Base-by-base conservation (phyloP, 2,113 vertebrate genomes). In the Vidua chalybeata region DNA sequence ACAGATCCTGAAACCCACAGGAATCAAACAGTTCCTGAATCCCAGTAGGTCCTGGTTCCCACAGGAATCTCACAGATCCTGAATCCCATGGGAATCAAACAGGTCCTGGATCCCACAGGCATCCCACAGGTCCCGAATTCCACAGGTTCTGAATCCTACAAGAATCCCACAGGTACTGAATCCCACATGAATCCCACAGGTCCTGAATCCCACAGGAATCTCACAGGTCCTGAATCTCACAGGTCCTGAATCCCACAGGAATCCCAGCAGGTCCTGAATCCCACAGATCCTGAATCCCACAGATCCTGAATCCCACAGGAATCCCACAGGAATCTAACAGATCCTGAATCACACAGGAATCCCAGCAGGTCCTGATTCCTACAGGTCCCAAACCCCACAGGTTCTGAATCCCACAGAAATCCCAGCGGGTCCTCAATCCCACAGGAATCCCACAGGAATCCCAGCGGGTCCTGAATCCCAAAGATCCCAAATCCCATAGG, bases 261-360 rank as follows among this genome's bases (percentile, higher is more conserved):
- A 35, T 35, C 35, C 35, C 35, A 35, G n/a, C 35, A 35, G 35
- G n/a, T n/a, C n/a, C n/a, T n/a, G 35, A 35, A 35, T 35, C 35
- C 8, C 35, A 35, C 28, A 10, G 51, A 7, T 10, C 72, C 14
- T 5, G 24, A 51, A 37, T 37, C 54, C 30, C 54, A 51, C 24
- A 51, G 24, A 0, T 16, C 48, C 31, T 4, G 4, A 67, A 48
- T 48, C 6, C 31, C 22, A 17, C 23, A 68, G 23, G 0, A 41
- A 41, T 64, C 35, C 49, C 35, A 15, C 7, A 64, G 20, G 21
- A 43, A 62, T 28, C 59, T 37, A 20, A 15, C 33, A n/a, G 14
- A 6, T 8, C 13, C 13, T 1, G 3, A 52, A 54, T 72, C 35
- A n/a, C 48, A 28, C 24, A 35, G 46, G 3, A n/a, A n/a, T n/a